phyloP scores from a whole-genome alignment of 2,113 vertebrate genomes.

The Stigmatopora argus region DNA sequence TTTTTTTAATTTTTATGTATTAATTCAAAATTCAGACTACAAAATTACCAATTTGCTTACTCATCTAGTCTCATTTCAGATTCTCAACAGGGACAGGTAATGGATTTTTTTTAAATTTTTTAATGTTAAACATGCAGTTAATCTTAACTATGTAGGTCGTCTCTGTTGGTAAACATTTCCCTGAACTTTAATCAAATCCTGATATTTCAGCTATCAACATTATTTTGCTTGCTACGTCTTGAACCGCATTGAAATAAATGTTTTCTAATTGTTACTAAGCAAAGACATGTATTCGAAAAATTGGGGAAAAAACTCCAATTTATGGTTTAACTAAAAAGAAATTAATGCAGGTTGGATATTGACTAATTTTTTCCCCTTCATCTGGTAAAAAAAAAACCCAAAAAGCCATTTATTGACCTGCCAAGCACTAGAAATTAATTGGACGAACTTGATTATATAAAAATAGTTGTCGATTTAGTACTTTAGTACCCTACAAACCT shows the following conservation, averaged over 20 bases:
- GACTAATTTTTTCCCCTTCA: too few species aligned
- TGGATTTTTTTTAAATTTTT: neutral
- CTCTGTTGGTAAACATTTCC: neutral
- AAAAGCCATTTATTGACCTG: neutral
- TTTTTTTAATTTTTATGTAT: neutral
- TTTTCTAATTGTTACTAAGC: neutral
- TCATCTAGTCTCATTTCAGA: neutral
- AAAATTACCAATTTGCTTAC: neutral
- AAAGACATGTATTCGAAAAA: neutral
- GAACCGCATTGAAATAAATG: neutral
- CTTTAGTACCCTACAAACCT: neutral
- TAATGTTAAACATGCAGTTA: neutral
- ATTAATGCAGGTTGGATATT: neutral
- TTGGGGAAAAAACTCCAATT: neutral
- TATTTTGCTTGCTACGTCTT: neutral
- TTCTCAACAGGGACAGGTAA: neutral
- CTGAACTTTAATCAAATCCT: constrained; percentile 17
- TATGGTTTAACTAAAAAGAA: neutral
- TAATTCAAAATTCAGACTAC: neutral
- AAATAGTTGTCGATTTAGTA: constrained; percentile 1
- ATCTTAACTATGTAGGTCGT: neutral
- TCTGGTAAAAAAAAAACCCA: too few species aligned
- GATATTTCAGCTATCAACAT: constrained; percentile 62
- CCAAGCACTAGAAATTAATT: neutral
- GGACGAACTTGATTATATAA: neutral